These are phyloP conservation scores for Lasioglossum morio DNA, from an alignment of 2,888 invertebrate species.

Conservation along the genomic window DNA sequence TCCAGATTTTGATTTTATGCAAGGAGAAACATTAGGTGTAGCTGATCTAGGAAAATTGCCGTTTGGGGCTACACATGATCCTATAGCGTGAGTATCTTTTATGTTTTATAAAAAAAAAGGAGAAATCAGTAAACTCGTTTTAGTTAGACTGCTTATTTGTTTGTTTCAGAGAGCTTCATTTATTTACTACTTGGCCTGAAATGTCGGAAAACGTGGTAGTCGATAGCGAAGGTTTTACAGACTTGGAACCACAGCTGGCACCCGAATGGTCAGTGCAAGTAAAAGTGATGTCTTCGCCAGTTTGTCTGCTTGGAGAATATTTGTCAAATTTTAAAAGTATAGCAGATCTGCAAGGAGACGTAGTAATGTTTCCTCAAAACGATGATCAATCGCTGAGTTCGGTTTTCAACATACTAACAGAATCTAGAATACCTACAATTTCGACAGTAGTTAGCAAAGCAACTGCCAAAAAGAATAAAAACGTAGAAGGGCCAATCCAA, in stretches of 20 bases:
- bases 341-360: slow-evolving; percentile 86
- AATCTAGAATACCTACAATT: slow-evolving; percentile 90
- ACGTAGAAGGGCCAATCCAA: slow-evolving; percentile 91
- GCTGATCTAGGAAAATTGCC: slow-evolving; percentile 88
- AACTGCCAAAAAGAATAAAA: slow-evolving; percentile 85
- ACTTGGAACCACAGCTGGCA: slow-evolving; percentile 93
- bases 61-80: slow-evolving; percentile 94
- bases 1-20: slow-evolving; percentile 86
- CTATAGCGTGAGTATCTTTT: slow-evolving; percentile 86
- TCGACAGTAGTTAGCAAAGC: slow-evolving; percentile 87
- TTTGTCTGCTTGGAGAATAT: slow-evolving; percentile 92
- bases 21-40: slow-evolving; percentile 86
- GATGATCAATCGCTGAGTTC: slow-evolving; percentile 82
- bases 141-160: neutral
- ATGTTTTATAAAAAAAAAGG: neutral
- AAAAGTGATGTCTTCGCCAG: slow-evolving; percentile 89
- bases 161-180: slow-evolving; percentile 87
- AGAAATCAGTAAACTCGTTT: neutral
- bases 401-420: slow-evolving; percentile 89
- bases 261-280: slow-evolving; percentile 92
- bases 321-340: slow-evolving; percentile 88
- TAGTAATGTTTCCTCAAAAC: slow-evolving; percentile 78
- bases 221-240: slow-evolving; percentile 94
- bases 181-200: slow-evolving; percentile 95
- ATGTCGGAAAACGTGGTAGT: slow-evolving; percentile 94